Evolutionary conservation across 2,113 vertebrate species (phyloP).

Genomic region (Thymallus thymallus): DNA sequence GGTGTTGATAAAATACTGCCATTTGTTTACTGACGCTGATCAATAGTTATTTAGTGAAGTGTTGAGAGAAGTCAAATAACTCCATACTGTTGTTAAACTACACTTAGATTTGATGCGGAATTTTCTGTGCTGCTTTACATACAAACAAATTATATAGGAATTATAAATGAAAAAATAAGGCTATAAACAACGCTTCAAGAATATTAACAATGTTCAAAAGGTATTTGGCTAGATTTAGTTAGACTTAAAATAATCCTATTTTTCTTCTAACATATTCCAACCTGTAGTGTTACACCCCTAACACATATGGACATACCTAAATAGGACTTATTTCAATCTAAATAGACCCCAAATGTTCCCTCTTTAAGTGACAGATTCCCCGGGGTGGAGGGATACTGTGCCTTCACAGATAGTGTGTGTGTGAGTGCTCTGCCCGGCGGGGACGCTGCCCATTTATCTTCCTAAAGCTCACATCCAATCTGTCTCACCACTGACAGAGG

Average conservation of each 20-base stretch:
- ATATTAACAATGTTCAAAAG: too few species aligned
- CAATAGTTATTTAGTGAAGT: neutral
- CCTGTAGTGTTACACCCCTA: neutral
- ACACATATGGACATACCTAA: constrained; percentile 57
- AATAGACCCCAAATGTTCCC: constrained; percentile 54
- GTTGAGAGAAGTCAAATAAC: neutral
- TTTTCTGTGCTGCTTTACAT: too few species aligned
- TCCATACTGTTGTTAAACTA: neutral
- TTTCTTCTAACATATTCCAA: neutral
- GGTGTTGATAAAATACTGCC: neutral
- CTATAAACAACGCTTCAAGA: too few species aligned
- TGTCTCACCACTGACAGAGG: constrained; percentile 74
- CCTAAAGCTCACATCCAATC: constrained; percentile 78
- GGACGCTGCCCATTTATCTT: constrained; percentile 74
- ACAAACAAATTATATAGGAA: too few species aligned
- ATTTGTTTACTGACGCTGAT: neutral
- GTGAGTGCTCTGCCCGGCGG: constrained; percentile 5
- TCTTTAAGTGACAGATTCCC: constrained; percentile 53
- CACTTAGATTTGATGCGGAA: too few species aligned
- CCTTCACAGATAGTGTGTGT: constrained; percentile 60
- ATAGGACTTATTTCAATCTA: constrained; percentile 50
- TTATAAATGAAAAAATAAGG: too few species aligned
- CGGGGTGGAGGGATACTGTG: constrained; percentile 33
- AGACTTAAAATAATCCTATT: neutral
- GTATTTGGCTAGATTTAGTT: too few species aligned